Conservation (phyloP, 1,140 invertebrate species). For the Mesaphorura yosii region DNA sequence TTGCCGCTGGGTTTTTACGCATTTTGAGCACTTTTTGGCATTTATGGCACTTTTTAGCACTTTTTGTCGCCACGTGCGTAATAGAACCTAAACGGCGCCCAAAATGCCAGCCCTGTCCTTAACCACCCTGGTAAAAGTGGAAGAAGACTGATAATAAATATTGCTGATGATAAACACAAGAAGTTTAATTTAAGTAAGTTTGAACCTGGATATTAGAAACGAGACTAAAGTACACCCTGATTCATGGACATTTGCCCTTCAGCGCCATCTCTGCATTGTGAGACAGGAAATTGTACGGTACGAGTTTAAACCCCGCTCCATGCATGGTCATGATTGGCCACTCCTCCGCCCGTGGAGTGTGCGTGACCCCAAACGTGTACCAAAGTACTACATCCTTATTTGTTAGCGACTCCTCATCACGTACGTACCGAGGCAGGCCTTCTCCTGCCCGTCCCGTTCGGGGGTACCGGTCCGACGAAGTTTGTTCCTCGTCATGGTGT, state of each 20-base stretch:
- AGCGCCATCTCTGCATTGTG: conserved; percentile 3
- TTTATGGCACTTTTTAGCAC: no score
- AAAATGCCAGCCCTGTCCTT: no score
- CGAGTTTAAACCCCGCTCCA: background rate
- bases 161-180: no score
- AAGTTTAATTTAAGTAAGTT: no score
- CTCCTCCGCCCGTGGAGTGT: background rate
- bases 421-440: background rate
- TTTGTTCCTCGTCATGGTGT: background rate
- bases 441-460: background rate
- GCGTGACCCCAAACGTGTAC: conserved; percentile 1
- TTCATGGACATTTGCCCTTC: conserved; percentile 3
- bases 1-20: no score
- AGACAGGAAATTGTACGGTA: conserved; percentile 4
- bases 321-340: background rate
- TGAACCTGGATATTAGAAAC: no score
- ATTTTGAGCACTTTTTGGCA: no score
- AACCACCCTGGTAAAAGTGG: no score
- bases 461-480: background rate
- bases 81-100: no score
- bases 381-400: conserved; percentile 1
- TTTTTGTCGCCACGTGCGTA: no score
- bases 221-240: no score
- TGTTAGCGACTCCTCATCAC: background rate
- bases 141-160: no score